phyloP scores from a whole-genome alignment of 35 echinoderm and acorn worm species.

The Lytechinus pictus region DNA sequence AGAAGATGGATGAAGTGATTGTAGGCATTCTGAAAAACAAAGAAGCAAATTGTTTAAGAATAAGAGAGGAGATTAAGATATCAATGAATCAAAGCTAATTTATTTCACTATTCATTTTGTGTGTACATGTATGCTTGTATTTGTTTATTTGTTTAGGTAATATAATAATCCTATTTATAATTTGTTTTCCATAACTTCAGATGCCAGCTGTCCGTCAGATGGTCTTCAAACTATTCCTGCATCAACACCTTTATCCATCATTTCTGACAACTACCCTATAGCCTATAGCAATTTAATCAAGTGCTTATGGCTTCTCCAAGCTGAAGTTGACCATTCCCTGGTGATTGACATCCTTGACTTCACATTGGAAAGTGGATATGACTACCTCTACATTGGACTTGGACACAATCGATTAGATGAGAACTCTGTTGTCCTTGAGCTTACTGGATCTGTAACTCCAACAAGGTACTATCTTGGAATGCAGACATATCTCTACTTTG shows the following conservation, averaged over 20 bases:
- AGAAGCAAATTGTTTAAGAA: too few species aligned
- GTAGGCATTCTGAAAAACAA: too few species aligned
- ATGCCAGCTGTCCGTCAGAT: neutral
- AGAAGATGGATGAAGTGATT: too few species aligned
- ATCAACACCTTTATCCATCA: neutral
- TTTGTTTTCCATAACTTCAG: neutral
- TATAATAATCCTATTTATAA: too few species aligned
- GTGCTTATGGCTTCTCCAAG: conserved; percentile 24
- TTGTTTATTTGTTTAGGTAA: too few species aligned
- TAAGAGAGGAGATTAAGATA: too few species aligned
- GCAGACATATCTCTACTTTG: neutral
- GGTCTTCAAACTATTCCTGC: neutral
- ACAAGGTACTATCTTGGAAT: neutral
- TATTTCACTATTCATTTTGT: too few species aligned
- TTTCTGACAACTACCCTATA: conserved; percentile 43
- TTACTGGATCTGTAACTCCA: neutral
- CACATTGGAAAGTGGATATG: neutral
- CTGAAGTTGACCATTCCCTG: neutral
- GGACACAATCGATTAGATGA: conserved; percentile 2
- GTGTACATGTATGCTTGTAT: too few species aligned
- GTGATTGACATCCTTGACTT: conserved; percentile 43
- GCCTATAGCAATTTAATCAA: conserved; percentile 27
- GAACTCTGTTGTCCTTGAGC: neutral
- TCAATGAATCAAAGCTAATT: too few species aligned
- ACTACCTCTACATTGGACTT: conserved; percentile 12